A percentile compares a stretch with the other conserved stretches of the same genome.
Evolutionary conservation across 1,140 invertebrate genomes (phyloP).

Genomic region (Nasonia vitripennis): DNA sequence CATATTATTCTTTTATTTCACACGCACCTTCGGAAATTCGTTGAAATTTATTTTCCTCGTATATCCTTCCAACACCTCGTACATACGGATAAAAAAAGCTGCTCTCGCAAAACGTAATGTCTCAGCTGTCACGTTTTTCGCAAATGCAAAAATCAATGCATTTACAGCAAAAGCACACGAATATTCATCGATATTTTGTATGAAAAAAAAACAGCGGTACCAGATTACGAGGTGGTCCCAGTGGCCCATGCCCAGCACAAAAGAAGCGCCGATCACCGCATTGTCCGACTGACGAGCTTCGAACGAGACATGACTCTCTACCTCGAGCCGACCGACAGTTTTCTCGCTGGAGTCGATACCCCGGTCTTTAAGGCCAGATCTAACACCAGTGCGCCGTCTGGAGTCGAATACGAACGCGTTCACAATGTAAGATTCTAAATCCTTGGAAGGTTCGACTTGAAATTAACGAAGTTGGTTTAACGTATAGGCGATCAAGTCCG

Average conservation of each 20-base stretch:
- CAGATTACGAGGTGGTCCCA: conserved; percentile 7
- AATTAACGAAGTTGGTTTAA: background rate
- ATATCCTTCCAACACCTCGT: background rate
- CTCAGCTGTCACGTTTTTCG: no score
- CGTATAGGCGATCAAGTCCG: background rate
- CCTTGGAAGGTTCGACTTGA: background rate
- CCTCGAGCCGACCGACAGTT: background rate
- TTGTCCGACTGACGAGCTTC: background rate
- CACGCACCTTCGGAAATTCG: background rate
- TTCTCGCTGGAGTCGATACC: background rate
- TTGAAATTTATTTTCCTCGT: background rate
- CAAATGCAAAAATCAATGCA: no score
- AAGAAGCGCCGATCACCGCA: background rate
- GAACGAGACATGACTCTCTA: background rate
- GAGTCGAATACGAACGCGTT: background rate
- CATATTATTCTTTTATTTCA: background rate
- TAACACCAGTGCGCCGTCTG: no score
- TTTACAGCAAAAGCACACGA: no score
- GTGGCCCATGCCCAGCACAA: background rate
- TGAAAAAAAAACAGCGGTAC: background rate
- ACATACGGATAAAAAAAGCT: background rate
- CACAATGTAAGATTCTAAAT: conserved; percentile 8
- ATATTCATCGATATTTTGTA: background rate
- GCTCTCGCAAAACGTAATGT: no score
- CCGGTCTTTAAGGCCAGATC: background rate